Percentiles rank a stretch among this genome's conserved stretches.
Conservation (phyloP, 2,113 vertebrate genomes). For the Rhinoptilus africanus region DNA sequence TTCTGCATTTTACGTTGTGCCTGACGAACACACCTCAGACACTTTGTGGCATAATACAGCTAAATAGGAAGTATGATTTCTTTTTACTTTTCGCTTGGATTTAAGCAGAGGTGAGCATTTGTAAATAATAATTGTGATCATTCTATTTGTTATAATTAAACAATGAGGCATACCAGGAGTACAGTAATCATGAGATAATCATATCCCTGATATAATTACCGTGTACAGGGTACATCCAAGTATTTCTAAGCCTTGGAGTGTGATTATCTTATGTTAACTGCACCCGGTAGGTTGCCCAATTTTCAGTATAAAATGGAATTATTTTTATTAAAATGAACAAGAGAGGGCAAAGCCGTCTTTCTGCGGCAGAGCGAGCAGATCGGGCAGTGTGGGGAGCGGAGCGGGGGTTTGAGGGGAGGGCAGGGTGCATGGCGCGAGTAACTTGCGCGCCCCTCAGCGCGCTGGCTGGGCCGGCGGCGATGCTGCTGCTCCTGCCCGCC, state of each 20-base stretch:
- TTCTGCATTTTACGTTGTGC: neutral
- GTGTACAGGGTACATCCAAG: constrained; percentile 62
- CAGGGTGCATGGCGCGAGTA: neutral
- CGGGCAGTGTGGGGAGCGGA: neutral
- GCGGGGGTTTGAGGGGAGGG: neutral
- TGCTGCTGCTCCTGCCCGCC: neutral
- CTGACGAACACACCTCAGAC: neutral
- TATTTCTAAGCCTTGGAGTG: constrained; percentile 50
- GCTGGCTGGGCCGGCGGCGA: neutral
- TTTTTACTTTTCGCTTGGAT: constrained; percentile 2
- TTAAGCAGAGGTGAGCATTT: constrained; percentile 58
- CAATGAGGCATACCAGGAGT: constrained; percentile 66
- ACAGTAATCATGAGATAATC: constrained; percentile 71
- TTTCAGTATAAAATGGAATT: constrained; percentile 54
- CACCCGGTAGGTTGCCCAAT: constrained; percentile 55
- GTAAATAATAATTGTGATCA: constrained; percentile 70
- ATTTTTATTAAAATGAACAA: constrained; percentile 24
- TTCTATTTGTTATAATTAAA: constrained; percentile 75
- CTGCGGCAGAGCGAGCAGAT: neutral
- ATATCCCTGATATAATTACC: constrained; percentile 64
- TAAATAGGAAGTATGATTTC: neutral
- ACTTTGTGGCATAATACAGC: neutral
- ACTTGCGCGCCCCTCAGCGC: neutral
- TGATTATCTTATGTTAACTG: constrained; percentile 64
- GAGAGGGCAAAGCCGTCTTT: neutral